Conservation (phyloP, 2,797 vertebrate species). For the Hoplostethus atlanticus region DNA sequence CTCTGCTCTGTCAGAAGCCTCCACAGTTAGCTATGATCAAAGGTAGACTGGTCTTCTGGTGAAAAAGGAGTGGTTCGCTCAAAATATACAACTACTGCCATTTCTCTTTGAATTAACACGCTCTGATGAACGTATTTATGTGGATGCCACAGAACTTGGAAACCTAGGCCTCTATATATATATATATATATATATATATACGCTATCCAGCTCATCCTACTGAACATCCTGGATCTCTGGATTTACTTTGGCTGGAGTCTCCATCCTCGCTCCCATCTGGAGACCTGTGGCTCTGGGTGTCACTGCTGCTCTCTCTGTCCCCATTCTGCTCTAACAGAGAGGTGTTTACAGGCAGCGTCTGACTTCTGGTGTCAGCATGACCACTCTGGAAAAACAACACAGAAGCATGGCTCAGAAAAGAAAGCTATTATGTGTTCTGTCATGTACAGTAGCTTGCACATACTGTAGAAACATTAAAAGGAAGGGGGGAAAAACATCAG, state of each 20-base stretch:
- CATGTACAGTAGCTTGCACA: background rate
- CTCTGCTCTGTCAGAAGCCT: constrained; percentile 58
- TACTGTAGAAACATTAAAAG: background rate
- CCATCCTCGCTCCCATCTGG: constrained; percentile 78
- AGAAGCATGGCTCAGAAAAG: constrained; percentile 15
- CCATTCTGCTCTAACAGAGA: constrained; percentile 82
- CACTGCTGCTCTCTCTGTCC: constrained; percentile 74
- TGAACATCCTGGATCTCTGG: constrained; percentile 38
- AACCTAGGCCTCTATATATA: constrained; percentile 24
- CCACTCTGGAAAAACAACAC: constrained; percentile 71
- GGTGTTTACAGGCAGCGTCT: constrained; percentile 84
- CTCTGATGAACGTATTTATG: background rate
- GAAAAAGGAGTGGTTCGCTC: constrained; percentile 45
- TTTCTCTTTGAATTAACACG: constrained; percentile 44
- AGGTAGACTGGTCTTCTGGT: constrained; percentile 49
- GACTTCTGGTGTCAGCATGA: constrained; percentile 69
- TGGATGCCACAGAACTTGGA: constrained; percentile 16
- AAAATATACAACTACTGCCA: constrained; percentile 41
- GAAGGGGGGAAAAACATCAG: background rate
- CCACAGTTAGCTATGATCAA: constrained; percentile 78
- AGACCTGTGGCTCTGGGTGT: constrained; percentile 57
- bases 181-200: constrained; percentile 28
- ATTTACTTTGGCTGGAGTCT: constrained; percentile 86
- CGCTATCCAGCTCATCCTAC: constrained; percentile 30
- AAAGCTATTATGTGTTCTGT: background rate